Conservation (phyloP, 2,797 vertebrate genomes). For the Eidolon dupreanum region DNA sequence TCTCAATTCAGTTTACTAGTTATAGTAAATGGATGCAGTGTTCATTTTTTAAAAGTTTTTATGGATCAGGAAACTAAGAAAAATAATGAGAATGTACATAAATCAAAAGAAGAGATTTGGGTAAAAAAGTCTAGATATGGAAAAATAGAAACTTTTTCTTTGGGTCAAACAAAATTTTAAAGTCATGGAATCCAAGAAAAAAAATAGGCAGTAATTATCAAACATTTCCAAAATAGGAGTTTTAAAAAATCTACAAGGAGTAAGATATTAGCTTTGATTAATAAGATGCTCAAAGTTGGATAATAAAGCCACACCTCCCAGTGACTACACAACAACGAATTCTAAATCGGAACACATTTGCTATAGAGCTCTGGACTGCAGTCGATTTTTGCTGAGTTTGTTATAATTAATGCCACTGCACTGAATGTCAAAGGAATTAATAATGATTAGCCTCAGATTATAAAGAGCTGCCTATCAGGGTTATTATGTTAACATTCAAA, state of each 20-base stretch:
- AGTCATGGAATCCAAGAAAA: neutral
- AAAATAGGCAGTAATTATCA: neutral
- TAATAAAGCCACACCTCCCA: neutral
- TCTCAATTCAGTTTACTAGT: neutral
- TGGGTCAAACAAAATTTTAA: slow-evolving; percentile 24
- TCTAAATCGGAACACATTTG: slow-evolving; percentile 33
- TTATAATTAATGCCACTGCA: slow-evolving; percentile 76
- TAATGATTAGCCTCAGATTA: slow-evolving; percentile 81
- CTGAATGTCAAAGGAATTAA: slow-evolving; percentile 79
- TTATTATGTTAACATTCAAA: slow-evolving; percentile 80
- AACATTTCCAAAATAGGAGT: neutral
- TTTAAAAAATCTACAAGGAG: slow-evolving; percentile 7
- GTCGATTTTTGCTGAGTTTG: slow-evolving; percentile 46
- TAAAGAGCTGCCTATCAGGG: slow-evolving; percentile 74
- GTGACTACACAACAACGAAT: slow-evolving; percentile 15
- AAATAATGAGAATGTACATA: neutral
- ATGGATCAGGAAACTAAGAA: neutral
- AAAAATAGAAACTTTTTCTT: slow-evolving; percentile 31
- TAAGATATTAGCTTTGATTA: neutral
- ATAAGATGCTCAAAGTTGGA: neutral
- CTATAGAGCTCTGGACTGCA: slow-evolving; percentile 26
- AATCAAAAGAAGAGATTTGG: neutral
- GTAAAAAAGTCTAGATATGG: neutral
- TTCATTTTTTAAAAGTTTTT: neutral
- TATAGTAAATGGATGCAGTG: neutral